Evolutionary conservation across 2,113 vertebrate species (phyloP), one percentile per base, ranked within the genome.

Genomic region (Recurvirostra avosetta): DNA sequence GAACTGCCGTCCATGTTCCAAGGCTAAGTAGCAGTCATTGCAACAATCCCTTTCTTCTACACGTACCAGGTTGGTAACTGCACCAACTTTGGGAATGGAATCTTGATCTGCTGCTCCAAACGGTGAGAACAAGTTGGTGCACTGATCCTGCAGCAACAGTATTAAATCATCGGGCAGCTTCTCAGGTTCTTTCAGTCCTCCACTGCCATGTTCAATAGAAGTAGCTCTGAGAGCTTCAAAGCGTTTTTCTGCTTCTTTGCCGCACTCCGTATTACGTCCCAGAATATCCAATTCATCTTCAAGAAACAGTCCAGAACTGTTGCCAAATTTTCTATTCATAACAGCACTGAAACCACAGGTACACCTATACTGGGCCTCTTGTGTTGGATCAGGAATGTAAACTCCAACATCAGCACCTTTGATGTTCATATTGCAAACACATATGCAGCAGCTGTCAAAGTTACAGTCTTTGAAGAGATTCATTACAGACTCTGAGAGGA

Each of bases 401-500:
- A 99, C 99, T 70, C 99, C 99, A 94, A 99, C 99, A 61, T 99
- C 99, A 32, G 99, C 99, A 97, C 99, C 99, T 98, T 99, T 99
- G 96, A 99, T 99, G 97, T 99, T 99, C 99, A 99, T 99, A 98
- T 99, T 99, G 96, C 99, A 99, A 52, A 99, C 99, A 47, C 99
- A 99, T 95, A 99, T 98, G 98, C 99, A 99, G 97, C 99, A 99
- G 98, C 99, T 99, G 98, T 99, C 99, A 72, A 99, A 99, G 98
- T 99, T 99, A 96, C 99, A 99, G 98, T 99, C 99, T 96, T 99
- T 99, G 98, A 99, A 99, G 92, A 99, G 99, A 89, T 99, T 99
- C 99, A 99, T 99, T 93, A 99, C 99, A 0, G 99, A 99, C 96
- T 99, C 99, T 0, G 99, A 99, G 89, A 99, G 99, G 97, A 99